Base-by-base conservation (phyloP, 2,888 invertebrate genomes). In the Rambutsinella grinnellia region DNA sequence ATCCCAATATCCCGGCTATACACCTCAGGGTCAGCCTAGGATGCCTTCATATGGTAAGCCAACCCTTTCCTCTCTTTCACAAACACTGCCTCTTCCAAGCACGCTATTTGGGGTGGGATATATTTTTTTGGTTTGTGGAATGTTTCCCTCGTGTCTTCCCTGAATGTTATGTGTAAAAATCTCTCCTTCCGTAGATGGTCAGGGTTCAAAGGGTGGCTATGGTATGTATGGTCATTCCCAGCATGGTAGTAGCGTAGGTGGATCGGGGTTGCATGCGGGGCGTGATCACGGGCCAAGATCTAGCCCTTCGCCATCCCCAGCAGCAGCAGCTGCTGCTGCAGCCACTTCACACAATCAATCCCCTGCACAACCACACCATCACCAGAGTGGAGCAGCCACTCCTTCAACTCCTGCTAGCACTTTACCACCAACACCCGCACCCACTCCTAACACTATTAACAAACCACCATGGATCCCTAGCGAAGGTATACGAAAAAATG, bases 371-470 rank as follows among this genome's bases (percentile, higher is more conserved):
- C 6, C 51, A 5, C 8, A 5, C 13, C 6, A 13, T 36, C 36
- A 27, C 27, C 49, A 44, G 19, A 3, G 60, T 44, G 51, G 26
- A 24, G 46, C 70, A 44, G 54, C 61, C 17, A 23, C 77, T 23
- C 24, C 74, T 36, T 36, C 36, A 5, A 69, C 57, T 58, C 27
- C 71, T 62, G 74, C 54, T 60, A 69, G 79, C 26, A 54, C 76
- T 51, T 65, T 63, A 51, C 77, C 71, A 44, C 90, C 90, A 51
- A 90, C 91, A 58, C 90, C 92, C 85, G 89, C 90, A 81, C 91
- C 91, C 61, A 92, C 93, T 74, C 92, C 66, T 72, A 78, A 76
- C 69, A 69, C 75, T 51, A 66, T 74, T 77, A 80, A 54, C 76
- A 81, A 76, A 76, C 75, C 75, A 49, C 81, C 78, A 76, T 83